phyloP scores from a whole-genome alignment of 2,113 vertebrate species.

The Cryptomyrus ogoouensis region DNA sequence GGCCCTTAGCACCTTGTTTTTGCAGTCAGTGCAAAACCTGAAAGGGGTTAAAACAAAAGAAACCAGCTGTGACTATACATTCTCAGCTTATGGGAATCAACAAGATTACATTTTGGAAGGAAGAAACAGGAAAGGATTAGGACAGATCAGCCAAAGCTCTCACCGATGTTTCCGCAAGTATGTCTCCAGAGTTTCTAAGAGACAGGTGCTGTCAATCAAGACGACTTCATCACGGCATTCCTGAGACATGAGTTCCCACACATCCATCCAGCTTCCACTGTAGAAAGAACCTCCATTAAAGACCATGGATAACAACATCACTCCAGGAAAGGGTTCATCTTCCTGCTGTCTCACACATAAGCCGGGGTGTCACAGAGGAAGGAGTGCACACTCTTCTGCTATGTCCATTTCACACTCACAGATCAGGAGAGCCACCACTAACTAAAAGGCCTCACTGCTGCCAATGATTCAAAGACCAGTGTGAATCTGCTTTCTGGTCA shows the following conservation, averaged over 20 bases:
- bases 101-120: not conserved
- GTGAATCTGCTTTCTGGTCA: not conserved
- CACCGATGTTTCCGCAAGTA: slow-evolving; percentile 94
- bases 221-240: slow-evolving; percentile 96
- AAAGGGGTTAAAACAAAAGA: not conserved
- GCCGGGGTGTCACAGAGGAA: not conserved
- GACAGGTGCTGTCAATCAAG: slow-evolving; percentile 85
- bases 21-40: slow-evolving; percentile 96
- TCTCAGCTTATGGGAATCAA: not conserved
- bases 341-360: not conserved
- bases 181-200: slow-evolving; percentile 89
- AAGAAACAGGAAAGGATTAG: not conserved
- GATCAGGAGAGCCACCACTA: not conserved
- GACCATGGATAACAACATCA: not conserved
- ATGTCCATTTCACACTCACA: not conserved
- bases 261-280: slow-evolving; percentile 97
- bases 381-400: not conserved
- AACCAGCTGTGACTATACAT: not conserved
- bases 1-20: slow-evolving; percentile 88
- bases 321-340: not conserved
- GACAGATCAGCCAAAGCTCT: not conserved
- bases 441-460: not conserved
- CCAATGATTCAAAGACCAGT: not conserved
- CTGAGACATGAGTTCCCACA: slow-evolving; percentile 97
- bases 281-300: slow-evolving; percentile 14